These are phyloP conservation scores for Lucinisca nassula DNA, from an alignment of 2,888 invertebrate genomes.

Conservation along the genomic window DNA sequence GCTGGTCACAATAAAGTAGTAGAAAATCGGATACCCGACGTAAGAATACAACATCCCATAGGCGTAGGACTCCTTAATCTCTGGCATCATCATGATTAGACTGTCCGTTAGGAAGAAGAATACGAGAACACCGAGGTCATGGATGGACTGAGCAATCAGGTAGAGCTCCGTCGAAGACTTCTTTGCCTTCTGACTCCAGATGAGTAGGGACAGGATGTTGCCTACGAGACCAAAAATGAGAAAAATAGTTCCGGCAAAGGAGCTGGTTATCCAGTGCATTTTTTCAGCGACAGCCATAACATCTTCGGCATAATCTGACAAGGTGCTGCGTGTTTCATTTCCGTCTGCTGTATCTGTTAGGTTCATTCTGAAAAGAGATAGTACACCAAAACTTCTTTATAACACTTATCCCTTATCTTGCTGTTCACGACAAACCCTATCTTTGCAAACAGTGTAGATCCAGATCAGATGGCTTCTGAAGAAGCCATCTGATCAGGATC, in stretches of 20 bases:
- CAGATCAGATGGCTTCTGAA: too few species aligned
- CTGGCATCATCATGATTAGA: conserved; percentile 62
- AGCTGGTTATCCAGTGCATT: conserved; percentile 76
- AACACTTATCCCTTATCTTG: too few species aligned
- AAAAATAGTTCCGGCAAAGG: conserved; percentile 72
- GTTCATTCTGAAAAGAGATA: not conserved
- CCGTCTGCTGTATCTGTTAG: not conserved
- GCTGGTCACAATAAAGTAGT: conserved; percentile 77
- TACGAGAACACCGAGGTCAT: conserved; percentile 74
- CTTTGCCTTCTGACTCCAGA: conserved; percentile 75
- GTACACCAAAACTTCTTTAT: not conserved
- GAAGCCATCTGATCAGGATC: too few species aligned
- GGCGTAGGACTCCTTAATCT: conserved; percentile 57
- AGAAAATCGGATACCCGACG: conserved; percentile 79
- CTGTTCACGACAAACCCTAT: too few species aligned
- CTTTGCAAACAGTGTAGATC: too few species aligned
- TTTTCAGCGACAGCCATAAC: conserved; percentile 68
- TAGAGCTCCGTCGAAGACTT: conserved; percentile 75
- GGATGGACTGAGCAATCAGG: conserved; percentile 76
- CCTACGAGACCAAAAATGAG: conserved; percentile 78
- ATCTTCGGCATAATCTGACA: conserved; percentile 21
- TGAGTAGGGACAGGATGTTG: conserved; percentile 76
- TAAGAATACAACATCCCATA: conserved; percentile 77
- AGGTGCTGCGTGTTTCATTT: not conserved
- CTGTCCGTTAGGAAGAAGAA: conserved; percentile 76